These are phyloP conservation scores for Cephus runcator DNA, from an alignment of 2,888 invertebrate genomes.

Conservation along the genomic window DNA sequence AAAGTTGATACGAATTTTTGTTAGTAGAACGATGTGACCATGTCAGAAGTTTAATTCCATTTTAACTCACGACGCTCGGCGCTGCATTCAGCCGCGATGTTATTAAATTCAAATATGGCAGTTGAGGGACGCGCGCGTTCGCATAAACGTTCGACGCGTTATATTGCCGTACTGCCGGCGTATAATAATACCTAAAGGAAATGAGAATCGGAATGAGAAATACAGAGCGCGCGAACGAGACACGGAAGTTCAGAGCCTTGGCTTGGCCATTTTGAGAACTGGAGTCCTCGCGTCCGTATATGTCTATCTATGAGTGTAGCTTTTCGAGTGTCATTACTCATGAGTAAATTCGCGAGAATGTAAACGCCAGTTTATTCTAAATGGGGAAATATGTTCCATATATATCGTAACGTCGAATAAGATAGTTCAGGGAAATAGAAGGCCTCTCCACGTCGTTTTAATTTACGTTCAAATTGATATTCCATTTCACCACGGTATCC, in stretches of 20 bases:
- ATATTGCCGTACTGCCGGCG: neutral
- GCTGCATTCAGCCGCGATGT: slow-evolving; percentile 10
- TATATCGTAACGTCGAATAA: neutral
- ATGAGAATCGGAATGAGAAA: slow-evolving; percentile 18
- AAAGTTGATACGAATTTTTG: neutral
- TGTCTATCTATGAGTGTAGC: neutral
- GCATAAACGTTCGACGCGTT: neutral
- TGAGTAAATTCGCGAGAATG: neutral
- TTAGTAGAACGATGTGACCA: neutral
- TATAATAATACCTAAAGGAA: slow-evolving; percentile 17
- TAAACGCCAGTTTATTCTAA: neutral
- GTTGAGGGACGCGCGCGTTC: slow-evolving; percentile 32
- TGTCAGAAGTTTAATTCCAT: neutral
- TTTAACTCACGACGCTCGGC: neutral
- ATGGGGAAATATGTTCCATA: neutral
- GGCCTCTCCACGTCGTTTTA: neutral
- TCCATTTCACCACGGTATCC: neutral
- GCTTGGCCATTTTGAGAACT: slow-evolving; percentile 42
- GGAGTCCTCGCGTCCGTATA: slow-evolving; percentile 46
- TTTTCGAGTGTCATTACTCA: neutral
- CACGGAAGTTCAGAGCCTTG: slow-evolving; percentile 53
- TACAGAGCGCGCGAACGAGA: slow-evolving; percentile 30
- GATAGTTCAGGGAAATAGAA: neutral
- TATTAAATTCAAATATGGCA: slow-evolving; percentile 45
- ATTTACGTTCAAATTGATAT: neutral